Conservation (phyloP, 1,140 invertebrate species). For the Tyrophagus putrescentiae region DNA sequence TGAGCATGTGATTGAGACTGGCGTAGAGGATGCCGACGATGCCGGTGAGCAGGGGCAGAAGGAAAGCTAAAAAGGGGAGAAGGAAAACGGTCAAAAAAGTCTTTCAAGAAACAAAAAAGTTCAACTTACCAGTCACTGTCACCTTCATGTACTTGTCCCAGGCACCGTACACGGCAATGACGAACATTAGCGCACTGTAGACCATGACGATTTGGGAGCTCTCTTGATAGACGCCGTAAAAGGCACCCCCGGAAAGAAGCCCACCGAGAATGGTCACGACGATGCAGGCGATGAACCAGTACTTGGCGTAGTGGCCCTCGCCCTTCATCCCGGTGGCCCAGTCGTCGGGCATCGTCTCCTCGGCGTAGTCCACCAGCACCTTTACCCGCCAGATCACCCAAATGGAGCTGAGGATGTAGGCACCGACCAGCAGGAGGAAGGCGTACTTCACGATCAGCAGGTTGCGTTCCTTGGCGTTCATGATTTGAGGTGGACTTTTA, state of each 20-base stretch:
- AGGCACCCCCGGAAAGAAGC: not conserved
- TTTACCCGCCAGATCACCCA: conserved; percentile 1
- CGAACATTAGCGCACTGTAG: not conserved
- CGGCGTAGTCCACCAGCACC: not conserved
- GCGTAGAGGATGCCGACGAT: not conserved
- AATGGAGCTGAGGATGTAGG: not conserved
- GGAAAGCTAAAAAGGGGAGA: too few species aligned
- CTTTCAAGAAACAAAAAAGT: too few species aligned
- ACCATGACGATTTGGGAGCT: not conserved
- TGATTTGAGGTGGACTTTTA: too few species aligned
- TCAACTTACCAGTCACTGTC: not conserved
- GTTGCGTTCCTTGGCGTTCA: conserved; percentile 2
- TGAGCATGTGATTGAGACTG: not conserved
- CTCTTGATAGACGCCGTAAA: not conserved
- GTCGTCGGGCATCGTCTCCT: conserved; percentile 2
- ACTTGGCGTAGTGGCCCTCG: not conserved
- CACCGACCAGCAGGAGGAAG: not conserved
- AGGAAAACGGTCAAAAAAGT: too few species aligned
- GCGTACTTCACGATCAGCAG: not conserved
- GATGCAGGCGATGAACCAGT: conserved; percentile 6
- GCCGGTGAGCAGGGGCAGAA: not conserved
- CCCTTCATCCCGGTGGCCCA: not conserved
- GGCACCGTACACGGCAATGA: conserved; percentile 12
- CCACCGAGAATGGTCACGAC: not conserved
- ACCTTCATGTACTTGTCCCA: conserved; percentile 8